Base-by-base conservation (phyloP, 92 coral and sea anemone species). In the Zoanthus sansibaricus region DNA sequence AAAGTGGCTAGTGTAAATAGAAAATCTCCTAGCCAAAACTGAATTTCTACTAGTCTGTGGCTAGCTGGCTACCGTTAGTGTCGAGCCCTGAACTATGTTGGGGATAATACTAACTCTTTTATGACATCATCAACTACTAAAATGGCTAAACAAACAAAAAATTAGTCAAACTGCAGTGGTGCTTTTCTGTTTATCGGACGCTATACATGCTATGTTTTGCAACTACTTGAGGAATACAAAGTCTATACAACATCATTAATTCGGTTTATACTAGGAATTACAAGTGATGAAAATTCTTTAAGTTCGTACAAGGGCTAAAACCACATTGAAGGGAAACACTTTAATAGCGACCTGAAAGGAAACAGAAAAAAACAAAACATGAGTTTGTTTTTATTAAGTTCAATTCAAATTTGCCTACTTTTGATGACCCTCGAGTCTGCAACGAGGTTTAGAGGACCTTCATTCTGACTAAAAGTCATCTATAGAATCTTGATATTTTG, bases 261-360 rank as follows among this genome's bases (percentile, higher is more conserved):
- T 6, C 3, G 32, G 59, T 32, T 71, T 47, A 44, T 13, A 52
- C 46, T 51, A 46, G 42, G 14, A 52, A 78, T 59, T 66, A 66
- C 46, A 61, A 67, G 51, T 37, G 85, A 9, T 48, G 61, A 48
- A 48, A 76, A 5, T 9, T 32, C 54, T 76, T 11, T 30, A 21
- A 51, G 62, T 80, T 80, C 58, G 18, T 66, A 66, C 85, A 80
- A 21, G 45, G 46, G n/a, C 47, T 64, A 80, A 80, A 80, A 80
- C 61, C 17, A 7, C 61, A 33, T 18, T 80, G 72, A 45, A 59
- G 55, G 20, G 61, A 46, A 80, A 64, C 85, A 45, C 62, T 68
- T 89, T 88, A 89, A 46, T 89, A 89, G 71, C 92, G 92, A 83
- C 92, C 92, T 89, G 83, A 54, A 89, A 89, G 66, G 72, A 45